phyloP scores from a whole-genome alignment of 1,140 invertebrate species.

The Globodera rostochiensis region DNA sequence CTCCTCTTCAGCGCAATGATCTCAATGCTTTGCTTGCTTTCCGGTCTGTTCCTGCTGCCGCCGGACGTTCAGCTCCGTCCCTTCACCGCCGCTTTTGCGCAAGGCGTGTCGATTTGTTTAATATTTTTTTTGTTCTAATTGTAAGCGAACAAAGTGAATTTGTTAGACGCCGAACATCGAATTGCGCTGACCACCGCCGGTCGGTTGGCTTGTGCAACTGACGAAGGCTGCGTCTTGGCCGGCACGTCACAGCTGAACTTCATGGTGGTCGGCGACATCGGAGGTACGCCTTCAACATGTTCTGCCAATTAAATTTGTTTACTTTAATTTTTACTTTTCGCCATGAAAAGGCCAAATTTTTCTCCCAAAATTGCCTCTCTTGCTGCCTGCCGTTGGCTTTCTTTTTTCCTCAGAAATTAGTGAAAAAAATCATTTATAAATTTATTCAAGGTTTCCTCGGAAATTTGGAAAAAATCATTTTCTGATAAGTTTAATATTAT shows the following conservation, averaged over 20 bases:
- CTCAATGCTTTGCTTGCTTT: slow-evolving; percentile 9
- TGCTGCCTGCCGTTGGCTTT: background rate
- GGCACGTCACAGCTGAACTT: slow-evolving; percentile 39
- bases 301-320: slow-evolving; percentile 20
- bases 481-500: too few relatives aligned
- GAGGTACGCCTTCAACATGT: slow-evolving; percentile 35
- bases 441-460: too few relatives aligned
- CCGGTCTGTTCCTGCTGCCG: background rate
- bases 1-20: slow-evolving; percentile 1
- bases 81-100: background rate
- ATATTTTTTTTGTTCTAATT: background rate
- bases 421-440: too few relatives aligned
- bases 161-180: background rate
- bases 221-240: slow-evolving; percentile 27
- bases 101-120: background rate
- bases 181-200: slow-evolving; percentile 33
- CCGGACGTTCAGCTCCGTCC: background rate
- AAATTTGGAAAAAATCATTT: background rate
- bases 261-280: slow-evolving; percentile 57
- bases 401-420: background rate
- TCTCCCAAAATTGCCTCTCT: too few relatives aligned
- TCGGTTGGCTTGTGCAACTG: slow-evolving; percentile 30
- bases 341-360: too few relatives aligned
- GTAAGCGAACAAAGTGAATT: background rate
- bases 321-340: background rate